Evolutionary conservation across 2,888 invertebrate species (phyloP), one percentile per base, ranked within the genome.

Genomic region (Drepanosiphum platanoidis): DNA sequence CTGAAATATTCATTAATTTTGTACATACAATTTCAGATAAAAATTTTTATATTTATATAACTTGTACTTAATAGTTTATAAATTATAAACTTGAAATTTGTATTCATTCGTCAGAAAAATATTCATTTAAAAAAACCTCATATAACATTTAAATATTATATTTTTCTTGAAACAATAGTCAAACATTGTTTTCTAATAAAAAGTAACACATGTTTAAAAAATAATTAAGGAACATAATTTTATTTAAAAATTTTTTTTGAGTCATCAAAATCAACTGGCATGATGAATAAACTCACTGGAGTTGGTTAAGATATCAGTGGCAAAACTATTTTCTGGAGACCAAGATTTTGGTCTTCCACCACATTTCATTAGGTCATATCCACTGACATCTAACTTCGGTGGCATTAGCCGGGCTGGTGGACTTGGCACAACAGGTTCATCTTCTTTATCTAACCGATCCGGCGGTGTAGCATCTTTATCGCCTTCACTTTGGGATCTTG

Each of bases 241-340:
- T 15, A 61, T 61, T 27, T 27, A 30, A 18, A 30, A 30, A 39
- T 18, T 61, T 11, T 30, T 8, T 42, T 1, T 18, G 1, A 4
- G 34, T 52, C 18, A 11, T 7, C 1, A 66, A 30, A 30, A 22
- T 52, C 22, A 52, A 52, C 18, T 52, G 3, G 18, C 5, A 3
- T 52, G 11, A 70, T 11, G 27, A 52, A 30, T 36, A 58, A 64
- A 86, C 87, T 87, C 86, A 90, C 90, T 89, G 82, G 89, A 88
- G 92, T 92, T 87, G 91, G 90, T 88, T 86, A 90, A 89, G 36
- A 93, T 90, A 88, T 92, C 92, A 61, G 92, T 91, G n/a, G 92
- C 91, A n/a, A 91, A 90, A 88, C 92, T 91, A 77, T 92, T 92
- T 89, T 94, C 93, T 22, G 94, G 94, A 77, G 94, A 94, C 94